These are phyloP conservation scores for Ursus arctos DNA, from an alignment of 2,113 vertebrate species.

Conservation along the genomic window DNA sequence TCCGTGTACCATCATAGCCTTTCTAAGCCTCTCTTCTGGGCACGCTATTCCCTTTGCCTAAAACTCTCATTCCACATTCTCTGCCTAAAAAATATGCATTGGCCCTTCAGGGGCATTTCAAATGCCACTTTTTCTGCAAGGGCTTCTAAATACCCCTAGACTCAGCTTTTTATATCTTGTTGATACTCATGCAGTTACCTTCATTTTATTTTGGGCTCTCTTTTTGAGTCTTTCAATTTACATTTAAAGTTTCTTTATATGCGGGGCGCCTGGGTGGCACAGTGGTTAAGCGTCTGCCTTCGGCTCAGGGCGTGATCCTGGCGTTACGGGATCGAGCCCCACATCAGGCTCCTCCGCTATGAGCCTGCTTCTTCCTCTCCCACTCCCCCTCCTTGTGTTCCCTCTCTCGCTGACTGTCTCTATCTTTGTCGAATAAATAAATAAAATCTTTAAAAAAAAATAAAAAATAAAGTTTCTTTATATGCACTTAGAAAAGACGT, in stretches of 20 bases:
- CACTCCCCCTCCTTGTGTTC: too few species aligned
- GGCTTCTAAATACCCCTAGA: constrained; percentile 23
- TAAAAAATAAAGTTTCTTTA: neutral
- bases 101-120: constrained; percentile 9
- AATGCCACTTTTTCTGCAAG: neutral
- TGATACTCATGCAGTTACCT: neutral
- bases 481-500: neutral
- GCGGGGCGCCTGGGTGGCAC: too few species aligned
- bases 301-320: too few species aligned
- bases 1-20: neutral
- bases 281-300: too few species aligned
- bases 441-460: too few species aligned
- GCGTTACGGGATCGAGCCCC: too few species aligned
- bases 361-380: too few species aligned
- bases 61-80: neutral
- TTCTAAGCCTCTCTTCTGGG: neutral
- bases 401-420: too few species aligned
- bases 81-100: neutral
- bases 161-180: constrained; percentile 1
- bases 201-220: constrained; percentile 54
- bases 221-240: constrained; percentile 51
- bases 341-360: too few species aligned
- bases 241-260: neutral
- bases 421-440: too few species aligned
- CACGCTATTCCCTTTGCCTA: neutral